phyloP scores from a whole-genome alignment of 2,888 invertebrate species.

The Meta bourneti region DNA sequence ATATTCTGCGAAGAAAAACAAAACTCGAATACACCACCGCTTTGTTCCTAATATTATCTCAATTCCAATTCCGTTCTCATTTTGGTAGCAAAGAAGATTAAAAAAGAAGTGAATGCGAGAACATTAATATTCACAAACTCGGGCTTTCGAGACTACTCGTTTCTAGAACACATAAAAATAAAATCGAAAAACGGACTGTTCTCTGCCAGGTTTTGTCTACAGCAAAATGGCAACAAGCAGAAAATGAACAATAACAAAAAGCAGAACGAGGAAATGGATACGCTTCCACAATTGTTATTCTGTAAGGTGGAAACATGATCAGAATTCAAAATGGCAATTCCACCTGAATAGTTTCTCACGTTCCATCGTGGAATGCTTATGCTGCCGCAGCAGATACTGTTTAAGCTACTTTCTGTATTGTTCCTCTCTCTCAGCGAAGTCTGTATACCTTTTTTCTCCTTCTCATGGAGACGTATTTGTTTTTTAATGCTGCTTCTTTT shows the following conservation, averaged over 20 bases:
- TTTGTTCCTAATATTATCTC: background rate
- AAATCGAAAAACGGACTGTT: background rate
- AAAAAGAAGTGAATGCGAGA: background rate
- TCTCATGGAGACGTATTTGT: conserved; percentile 1
- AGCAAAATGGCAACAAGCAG: background rate
- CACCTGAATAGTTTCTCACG: conserved; percentile 61
- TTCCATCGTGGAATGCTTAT: background rate
- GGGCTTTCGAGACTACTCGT: background rate
- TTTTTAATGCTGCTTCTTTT: conserved; percentile 45
- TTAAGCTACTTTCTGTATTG: background rate
- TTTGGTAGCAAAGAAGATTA: background rate
- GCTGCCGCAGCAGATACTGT: conserved; percentile 9
- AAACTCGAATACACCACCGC: background rate
- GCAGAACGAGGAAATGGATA: conserved; percentile 34
- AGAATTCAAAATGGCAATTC: conserved; percentile 59
- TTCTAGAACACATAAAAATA: background rate
- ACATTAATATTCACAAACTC: background rate
- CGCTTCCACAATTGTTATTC: conserved; percentile 49
- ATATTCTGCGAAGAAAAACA: background rate
- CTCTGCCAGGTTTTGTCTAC: background rate
- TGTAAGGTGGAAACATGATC: conserved; percentile 40
- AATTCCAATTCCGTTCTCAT: background rate
- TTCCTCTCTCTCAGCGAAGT: background rate
- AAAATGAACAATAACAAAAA: background rate
- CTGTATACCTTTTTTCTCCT: background rate